phyloP scores from a whole-genome alignment of 2,888 invertebrate species.

The Yponomeuta sedellus region DNA sequence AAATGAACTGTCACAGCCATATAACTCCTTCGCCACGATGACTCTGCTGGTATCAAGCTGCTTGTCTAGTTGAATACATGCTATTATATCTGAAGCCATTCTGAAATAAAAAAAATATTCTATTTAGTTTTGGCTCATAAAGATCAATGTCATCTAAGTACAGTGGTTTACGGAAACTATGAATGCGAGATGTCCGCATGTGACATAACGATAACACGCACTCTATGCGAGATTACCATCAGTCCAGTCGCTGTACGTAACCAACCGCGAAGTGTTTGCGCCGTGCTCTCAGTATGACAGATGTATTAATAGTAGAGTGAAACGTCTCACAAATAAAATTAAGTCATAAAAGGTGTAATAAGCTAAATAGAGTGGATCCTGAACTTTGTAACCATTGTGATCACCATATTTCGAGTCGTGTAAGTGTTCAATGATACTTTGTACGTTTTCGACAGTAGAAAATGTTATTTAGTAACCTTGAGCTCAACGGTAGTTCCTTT shows the following conservation, averaged over 20 bases:
- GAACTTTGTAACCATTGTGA: neutral
- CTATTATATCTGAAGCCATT: conserved; percentile 79
- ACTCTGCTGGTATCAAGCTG: conserved; percentile 70
- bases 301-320: neutral
- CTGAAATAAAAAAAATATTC: conserved; percentile 29
- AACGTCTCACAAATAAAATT: neutral
- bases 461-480: neutral
- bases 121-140: neutral
- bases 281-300: neutral
- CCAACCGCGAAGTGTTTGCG: neutral
- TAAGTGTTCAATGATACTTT: neutral
- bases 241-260: neutral
- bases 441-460: neutral
- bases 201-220: conserved; percentile 12
- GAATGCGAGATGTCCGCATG: neutral
- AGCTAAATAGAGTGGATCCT: neutral
- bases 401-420: neutral
- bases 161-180: neutral
- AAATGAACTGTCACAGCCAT: conserved; percentile 84
- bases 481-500: neutral
- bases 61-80: conserved; percentile 80
- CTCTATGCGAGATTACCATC: neutral
- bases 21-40: conserved; percentile 81
- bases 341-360: neutral
- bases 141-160: neutral